These are phyloP conservation scores for Sphyrna mokarran DNA, from an alignment of 2,113 vertebrate genomes.

Conservation along the genomic window DNA sequence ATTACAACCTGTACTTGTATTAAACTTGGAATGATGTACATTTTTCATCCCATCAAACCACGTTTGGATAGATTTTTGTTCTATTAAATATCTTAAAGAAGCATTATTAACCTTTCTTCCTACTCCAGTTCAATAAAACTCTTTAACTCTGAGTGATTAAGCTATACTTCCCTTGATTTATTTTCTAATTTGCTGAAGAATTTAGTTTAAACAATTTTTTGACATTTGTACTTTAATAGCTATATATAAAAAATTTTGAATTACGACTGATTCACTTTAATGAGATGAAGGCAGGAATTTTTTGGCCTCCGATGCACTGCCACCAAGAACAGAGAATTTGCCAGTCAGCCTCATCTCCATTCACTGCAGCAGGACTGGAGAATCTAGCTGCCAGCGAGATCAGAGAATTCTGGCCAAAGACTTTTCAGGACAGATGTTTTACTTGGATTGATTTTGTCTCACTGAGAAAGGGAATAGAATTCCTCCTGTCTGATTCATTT, in stretches of 20 bases:
- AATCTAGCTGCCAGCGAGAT: too few relatives aligned
- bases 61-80: neutral
- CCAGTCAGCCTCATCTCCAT: too few relatives aligned
- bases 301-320: too few relatives aligned
- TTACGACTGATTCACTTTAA: neutral
- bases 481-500: neutral
- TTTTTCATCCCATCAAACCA: neutral
- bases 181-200: neutral
- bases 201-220: neutral
- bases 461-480: neutral
- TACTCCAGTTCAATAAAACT: neutral
- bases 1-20: neutral
- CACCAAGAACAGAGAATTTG: too few relatives aligned
- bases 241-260: neutral
- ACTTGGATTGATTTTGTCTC: neutral
- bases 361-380: too few relatives aligned
- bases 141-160: neutral
- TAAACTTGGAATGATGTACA: neutral
- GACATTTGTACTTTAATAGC: neutral
- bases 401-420: too few relatives aligned
- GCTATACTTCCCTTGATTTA: neutral
- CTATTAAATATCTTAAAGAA: neutral
- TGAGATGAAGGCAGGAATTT: neutral
- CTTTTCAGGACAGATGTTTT: neutral
- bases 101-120: neutral